A percentile compares a stretch with the other conserved stretches of the same genome.
Evolutionary conservation across 2,113 vertebrate species (phyloP).

Genomic region (Ornithorhynchus anatinus): DNA sequence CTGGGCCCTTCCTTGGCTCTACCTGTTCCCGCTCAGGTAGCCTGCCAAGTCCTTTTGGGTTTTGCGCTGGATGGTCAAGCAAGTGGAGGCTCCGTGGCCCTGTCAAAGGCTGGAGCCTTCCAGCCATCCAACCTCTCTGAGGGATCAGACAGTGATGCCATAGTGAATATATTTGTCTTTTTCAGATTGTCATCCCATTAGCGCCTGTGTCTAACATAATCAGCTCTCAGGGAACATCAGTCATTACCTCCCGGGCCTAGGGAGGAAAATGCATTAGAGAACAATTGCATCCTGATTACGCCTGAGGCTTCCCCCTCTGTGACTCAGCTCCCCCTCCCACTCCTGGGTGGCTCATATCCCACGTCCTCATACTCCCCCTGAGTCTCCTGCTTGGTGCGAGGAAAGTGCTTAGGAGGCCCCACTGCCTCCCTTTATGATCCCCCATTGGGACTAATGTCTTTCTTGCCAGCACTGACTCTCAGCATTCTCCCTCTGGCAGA

Average conservation of each 20-base stretch:
- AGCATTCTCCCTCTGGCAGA: fast-evolving
- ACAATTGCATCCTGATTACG: constrained; percentile 37
- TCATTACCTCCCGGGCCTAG: constrained; percentile 1
- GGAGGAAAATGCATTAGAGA: constrained; percentile 19
- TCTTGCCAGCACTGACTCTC: fast-evolving
- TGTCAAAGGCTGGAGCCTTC: neutral
- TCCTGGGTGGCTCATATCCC: no score
- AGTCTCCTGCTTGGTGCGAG: fast-evolving
- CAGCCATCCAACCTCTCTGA: neutral
- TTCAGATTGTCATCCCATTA: constrained; percentile 14
- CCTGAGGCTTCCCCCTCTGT: neutral
- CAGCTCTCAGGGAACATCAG: constrained; percentile 11
- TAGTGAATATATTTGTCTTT: constrained; percentile 26
- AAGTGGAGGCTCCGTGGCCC: neutral
- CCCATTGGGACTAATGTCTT: no score
- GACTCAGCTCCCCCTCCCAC: no score
- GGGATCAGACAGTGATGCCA: neutral
- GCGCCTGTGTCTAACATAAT: neutral
- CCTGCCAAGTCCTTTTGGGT: no score
- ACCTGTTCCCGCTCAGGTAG: no score
- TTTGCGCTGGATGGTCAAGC: neutral
- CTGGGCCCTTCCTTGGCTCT: no score
- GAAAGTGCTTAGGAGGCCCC: neutral
- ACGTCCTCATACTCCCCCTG: no score
- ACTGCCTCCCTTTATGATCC: neutral